Evolutionary conservation across 2,888 invertebrate genomes (phyloP), one percentile per base, ranked within the genome.

Genomic region (Deilephila porcellus): DNA sequence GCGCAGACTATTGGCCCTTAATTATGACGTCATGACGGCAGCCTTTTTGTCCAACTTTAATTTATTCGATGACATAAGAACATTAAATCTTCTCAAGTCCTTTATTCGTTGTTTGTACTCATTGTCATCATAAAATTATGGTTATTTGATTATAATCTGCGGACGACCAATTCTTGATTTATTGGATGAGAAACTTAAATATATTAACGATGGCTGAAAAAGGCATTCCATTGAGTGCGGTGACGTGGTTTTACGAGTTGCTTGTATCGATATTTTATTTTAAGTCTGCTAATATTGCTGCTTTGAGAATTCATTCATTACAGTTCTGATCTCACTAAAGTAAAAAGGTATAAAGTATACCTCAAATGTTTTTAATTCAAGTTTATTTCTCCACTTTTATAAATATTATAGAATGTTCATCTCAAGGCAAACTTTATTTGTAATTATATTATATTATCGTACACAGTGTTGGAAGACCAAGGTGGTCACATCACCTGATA

Each of bases 1-100:
- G 84, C 86, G 87, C 85, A 85, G 87, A 84, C 77, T 81, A 84
- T 82, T 52, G 85, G 78, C 86, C 91, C 85, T 89, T 91, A 91
- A 92, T 93, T 92, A 92, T 93, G 93, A 93, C 91, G 91, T 91
- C 92, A 93, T 90, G 86, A 82, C 84, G 78, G 82, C 77, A 78
- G 88, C 84, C 86, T 80, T 87, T 87, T 90, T 90, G 86, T 80
- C 85, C 88, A 85, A 83, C 83, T 86, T 88, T 88, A 85, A 88
- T 88, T 90, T 90, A 89, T 90, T 88, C 83, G 84, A 88, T 87
- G 87, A 88, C 87, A 87, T 83, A 86, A 82, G 86, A 87, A 85
- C 81, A 82, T 85, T 86, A 81, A 87, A 87, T 88, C 86, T 86
- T 81, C 73, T 81, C 81, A 79, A 84, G 88, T 89, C 88, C 89